Conservation (phyloP, 2,113 vertebrate species). For the Crocuta crocuta region DNA sequence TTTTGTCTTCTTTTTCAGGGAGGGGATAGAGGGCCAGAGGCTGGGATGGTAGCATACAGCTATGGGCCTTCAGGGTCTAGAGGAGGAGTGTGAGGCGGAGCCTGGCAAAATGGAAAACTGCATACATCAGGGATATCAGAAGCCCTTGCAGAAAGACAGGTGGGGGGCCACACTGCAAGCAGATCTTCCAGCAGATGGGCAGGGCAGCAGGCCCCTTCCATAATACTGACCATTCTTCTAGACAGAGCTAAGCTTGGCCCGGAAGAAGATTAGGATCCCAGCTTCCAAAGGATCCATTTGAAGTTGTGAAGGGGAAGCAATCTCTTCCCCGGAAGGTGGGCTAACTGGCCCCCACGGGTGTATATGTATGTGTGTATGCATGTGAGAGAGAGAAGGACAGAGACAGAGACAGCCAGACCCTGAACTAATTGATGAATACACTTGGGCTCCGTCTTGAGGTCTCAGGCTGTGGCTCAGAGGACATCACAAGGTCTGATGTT, state of each 20-base stretch:
- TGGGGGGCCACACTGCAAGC: not conserved
- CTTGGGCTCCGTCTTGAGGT: not conserved
- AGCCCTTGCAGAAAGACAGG: too few relatives aligned
- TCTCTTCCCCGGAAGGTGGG: not conserved
- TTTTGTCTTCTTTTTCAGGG: not conserved
- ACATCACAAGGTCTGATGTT: rapidly evolving
- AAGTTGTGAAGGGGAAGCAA: not conserved
- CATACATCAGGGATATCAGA: not conserved
- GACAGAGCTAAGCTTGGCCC: not conserved
- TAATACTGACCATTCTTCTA: not conserved
- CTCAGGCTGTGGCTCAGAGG: not conserved
- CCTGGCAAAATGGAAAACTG: not conserved
- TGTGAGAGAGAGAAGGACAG: not conserved
- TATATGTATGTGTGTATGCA: not conserved
- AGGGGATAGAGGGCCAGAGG: not conserved
- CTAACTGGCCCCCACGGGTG: not conserved
- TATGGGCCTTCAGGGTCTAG: not conserved
- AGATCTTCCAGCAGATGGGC: too few relatives aligned
- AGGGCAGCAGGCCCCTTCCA: not conserved
- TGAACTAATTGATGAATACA: too few relatives aligned
- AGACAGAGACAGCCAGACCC: not conserved
- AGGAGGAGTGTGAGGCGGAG: not conserved
- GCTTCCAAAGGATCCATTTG: not conserved
- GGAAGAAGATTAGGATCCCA: not conserved
- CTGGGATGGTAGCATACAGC: not conserved